phyloP scores from a whole-genome alignment of 1,140 invertebrate genomes.

The Phthorimaea operculella region DNA sequence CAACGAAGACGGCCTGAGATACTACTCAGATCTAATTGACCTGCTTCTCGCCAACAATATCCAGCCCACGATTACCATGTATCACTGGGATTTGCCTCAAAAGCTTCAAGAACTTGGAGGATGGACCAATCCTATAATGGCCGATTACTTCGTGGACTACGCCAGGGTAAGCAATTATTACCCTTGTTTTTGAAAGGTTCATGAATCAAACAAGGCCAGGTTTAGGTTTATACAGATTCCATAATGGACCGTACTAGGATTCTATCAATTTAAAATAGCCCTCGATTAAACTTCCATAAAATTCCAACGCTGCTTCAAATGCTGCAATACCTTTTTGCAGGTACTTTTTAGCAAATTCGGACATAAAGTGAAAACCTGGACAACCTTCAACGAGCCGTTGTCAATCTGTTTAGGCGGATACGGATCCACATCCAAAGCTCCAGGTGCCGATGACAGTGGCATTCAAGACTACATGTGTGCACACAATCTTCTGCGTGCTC shows the following conservation, averaged over 20 bases:
- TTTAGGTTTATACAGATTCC: too few species aligned
- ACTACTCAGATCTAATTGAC: constrained; percentile 72
- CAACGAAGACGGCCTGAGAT: constrained; percentile 70
- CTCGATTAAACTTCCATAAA: too few species aligned
- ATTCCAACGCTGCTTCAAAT: too few species aligned
- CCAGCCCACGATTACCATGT: constrained; percentile 67
- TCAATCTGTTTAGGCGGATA: constrained; percentile 57
- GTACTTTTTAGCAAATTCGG: constrained; percentile 70
- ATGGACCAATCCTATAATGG: constrained; percentile 63
- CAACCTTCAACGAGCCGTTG: constrained; percentile 68
- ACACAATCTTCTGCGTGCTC: constrained; percentile 60
- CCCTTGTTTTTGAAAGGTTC: too few species aligned
- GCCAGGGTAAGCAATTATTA: constrained; percentile 41
- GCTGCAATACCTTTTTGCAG: constrained; percentile 13
- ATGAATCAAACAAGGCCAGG: too few species aligned
- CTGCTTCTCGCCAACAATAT: constrained; percentile 62
- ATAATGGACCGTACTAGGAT: too few species aligned
- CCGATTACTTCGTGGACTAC: constrained; percentile 69
- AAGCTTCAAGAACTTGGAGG: constrained; percentile 60
- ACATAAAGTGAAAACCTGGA: constrained; percentile 65
- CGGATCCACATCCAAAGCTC: constrained; percentile 51
- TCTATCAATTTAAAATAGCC: too few species aligned
- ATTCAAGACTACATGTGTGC: constrained; percentile 62
- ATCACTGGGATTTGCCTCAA: constrained; percentile 61
- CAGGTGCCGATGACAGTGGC: constrained; percentile 48